These are phyloP conservation scores for Apostichopus californicus DNA, from an alignment of 35 echinoderm and acorn worm species.

Conservation along the genomic window DNA sequence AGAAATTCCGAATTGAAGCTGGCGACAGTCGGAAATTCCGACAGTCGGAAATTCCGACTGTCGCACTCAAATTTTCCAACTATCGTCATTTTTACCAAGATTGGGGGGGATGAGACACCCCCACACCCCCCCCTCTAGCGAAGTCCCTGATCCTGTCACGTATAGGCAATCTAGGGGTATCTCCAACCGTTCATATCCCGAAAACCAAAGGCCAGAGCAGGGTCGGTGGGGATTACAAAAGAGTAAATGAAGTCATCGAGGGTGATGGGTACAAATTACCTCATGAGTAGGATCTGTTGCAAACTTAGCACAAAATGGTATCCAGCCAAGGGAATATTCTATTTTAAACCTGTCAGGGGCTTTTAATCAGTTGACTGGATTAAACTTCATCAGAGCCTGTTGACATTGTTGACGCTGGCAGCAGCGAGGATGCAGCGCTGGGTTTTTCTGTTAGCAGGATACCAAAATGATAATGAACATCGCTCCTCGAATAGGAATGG, in stretches of 20 bases:
- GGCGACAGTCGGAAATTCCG: too few species aligned
- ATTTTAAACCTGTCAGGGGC: constrained; percentile 66
- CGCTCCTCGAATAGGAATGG: too few species aligned
- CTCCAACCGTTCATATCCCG: too few species aligned
- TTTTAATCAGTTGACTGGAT: too few species aligned
- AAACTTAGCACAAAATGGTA: constrained; percentile 27
- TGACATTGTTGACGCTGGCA: constrained; percentile 53
- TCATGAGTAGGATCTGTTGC: constrained; percentile 54
- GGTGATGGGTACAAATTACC: constrained; percentile 52
- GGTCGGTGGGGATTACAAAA: constrained; percentile 39
- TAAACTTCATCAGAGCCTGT: constrained; percentile 46
- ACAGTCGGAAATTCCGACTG: too few species aligned
- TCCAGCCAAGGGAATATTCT: constrained; percentile 16
- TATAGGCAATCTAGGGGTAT: constrained; percentile 30
- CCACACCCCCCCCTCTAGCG: too few species aligned
- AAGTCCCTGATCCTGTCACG: constrained; percentile 36
- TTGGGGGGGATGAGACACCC: too few species aligned
- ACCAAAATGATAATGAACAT: too few species aligned
- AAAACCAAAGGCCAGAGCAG: too few species aligned
- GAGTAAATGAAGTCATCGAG: constrained; percentile 13
- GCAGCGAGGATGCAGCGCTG: constrained; percentile 62
- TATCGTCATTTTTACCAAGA: too few species aligned
- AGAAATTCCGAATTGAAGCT: too few species aligned
- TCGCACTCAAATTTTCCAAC: too few species aligned
- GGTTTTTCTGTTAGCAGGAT: background rate